Evolutionary conservation across 2,888 invertebrate genomes (phyloP), one percentile per base, ranked within the genome.

Genomic region (Leucophenga montana): DNA sequence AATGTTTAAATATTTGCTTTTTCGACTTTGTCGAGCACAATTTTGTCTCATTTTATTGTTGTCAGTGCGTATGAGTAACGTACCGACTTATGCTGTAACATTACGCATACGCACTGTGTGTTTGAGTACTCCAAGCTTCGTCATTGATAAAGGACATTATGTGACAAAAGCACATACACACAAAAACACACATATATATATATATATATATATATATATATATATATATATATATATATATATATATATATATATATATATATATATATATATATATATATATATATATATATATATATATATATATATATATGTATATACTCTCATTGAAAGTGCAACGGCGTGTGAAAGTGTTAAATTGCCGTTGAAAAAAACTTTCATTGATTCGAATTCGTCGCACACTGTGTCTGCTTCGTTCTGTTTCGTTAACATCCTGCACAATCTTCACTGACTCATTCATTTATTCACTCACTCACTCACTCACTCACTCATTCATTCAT

Each of bases 1-100:
- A 81, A 77, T 74, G 70, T 72, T 78, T 66, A 79, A 79, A 80
- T 82, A 78, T 81, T 79, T 80, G 73, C 68, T 50, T 48, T 66
- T 48, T 46, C 27, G 62, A 64, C 62, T 46, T 39, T 39, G 39
- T 39, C 11, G 39, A 39, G 27, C 27, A 27, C 27, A 27, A 27
- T 3, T 39, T 3, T 39, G n/a, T 39, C 4, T 39, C 11, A 8
- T 39, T 39, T 39, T 11, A 39, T 39, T 27, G 27, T 39, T 39
- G 39, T 39, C 11, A 8, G 8, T 39, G 39, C 39, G 39, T 39
- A 8, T 39, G 39, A 39, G 39, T 39, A 39, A 39, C 39, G 8
- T 11, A 1, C n/a, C n/a, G 11, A 39, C 4, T 33, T 5, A 33
- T 33, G 33, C 33, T 33, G 33, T 33, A n/a, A n/a, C n/a, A 56